A percentile compares a stretch with the other conserved stretches of the same genome.
Evolutionary conservation across 1,140 invertebrate genomes (phyloP).

Genomic region (Forficula auricularia): DNA sequence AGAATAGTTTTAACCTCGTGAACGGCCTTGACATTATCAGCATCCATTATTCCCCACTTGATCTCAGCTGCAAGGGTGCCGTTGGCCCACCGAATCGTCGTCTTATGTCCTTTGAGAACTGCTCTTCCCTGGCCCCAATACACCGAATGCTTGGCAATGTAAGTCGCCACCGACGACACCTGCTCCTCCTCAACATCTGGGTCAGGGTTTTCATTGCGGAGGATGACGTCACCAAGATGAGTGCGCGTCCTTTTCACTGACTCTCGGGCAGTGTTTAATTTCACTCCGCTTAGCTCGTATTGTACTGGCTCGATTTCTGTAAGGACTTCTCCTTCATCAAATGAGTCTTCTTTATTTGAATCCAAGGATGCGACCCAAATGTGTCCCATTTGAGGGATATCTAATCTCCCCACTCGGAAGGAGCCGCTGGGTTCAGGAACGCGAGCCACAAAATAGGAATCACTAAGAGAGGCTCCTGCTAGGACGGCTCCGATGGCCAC

Average conservation of each 20-base stretch:
- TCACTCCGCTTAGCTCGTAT: conserved; percentile 50
- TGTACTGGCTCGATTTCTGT: conserved; percentile 56
- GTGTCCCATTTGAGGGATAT: too few relatives aligned
- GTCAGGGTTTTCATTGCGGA: conserved; percentile 39
- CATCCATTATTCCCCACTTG: conserved; percentile 45
- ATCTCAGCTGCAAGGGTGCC: conserved; percentile 35
- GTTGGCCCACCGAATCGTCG: conserved; percentile 42
- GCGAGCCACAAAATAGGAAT: not conserved
- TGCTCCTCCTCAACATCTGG: conserved; percentile 23
- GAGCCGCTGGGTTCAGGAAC: too few relatives aligned
- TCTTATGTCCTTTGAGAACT: conserved; percentile 51
- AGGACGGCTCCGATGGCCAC: conserved; percentile 45
- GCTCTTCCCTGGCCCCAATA: conserved; percentile 63
- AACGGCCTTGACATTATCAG: conserved; percentile 35
- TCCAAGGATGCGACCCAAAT: too few relatives aligned
- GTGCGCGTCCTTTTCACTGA: conserved; percentile 31
- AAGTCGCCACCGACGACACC: conserved; percentile 49
- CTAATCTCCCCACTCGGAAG: too few relatives aligned
- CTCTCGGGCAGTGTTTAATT: conserved; percentile 37
- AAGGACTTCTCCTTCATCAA: conserved; percentile 47
- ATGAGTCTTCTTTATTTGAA: conserved; percentile 26
- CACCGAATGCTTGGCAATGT: conserved; percentile 44
- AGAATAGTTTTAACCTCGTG: conserved; percentile 38
- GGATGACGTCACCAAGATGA: conserved; percentile 37
- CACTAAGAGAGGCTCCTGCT: conserved; percentile 17